Evolutionary conservation across 2,797 vertebrate species (phyloP), one percentile per base, ranked within the genome.

Genomic region (Esox lucius): DNA sequence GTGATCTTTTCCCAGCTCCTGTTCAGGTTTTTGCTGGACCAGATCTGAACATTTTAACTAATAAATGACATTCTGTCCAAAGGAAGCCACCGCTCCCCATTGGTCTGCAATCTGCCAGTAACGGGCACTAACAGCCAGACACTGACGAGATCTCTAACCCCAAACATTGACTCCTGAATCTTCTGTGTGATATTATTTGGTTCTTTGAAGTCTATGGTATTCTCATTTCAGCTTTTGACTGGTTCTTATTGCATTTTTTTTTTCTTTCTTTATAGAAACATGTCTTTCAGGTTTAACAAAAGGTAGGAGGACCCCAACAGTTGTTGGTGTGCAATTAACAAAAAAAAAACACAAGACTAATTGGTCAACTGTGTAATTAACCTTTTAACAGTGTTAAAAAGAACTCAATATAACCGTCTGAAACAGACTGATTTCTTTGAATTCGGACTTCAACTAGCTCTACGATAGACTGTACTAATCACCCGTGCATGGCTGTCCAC

Each of bases 251-350:
- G 12, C 77, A 31, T 81, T 76, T 72, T 71, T 72, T 71, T 91
- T 95, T 94, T 94, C 69, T 80, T 73, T 83, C 81, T 92, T 95
- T 95, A 91, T 96, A 96, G 95, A 96, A 96, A 96, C 93, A 96
- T 95, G 94, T 95, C 95, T 94, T 96, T 96, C 95, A 95, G 95
- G 93, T 96, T 96, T 95, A 94, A 95, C 94, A 96, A 95, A 96
- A 96, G 95, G 95, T 96, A 96, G 94, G 95, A 95, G 2, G 49
- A 56, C 69, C 89, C 92, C 91, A 89, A 85, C 86, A 72, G 62
- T 74, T 75, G 75, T 83, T 61, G 67, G 56, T 81, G 31, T 79
- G 72, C 65, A 35, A 80, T 83, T 85, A 79, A 83, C 12, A 42
- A 42, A 46, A 46, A 28, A 12, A 65, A 59, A 35, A 72, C 48